Percentiles rank a stretch among this genome's conserved stretches.
These are phyloP conservation scores for Blomia tropicalis DNA, from an alignment of 2,888 invertebrate genomes.

Conservation along the genomic window DNA sequence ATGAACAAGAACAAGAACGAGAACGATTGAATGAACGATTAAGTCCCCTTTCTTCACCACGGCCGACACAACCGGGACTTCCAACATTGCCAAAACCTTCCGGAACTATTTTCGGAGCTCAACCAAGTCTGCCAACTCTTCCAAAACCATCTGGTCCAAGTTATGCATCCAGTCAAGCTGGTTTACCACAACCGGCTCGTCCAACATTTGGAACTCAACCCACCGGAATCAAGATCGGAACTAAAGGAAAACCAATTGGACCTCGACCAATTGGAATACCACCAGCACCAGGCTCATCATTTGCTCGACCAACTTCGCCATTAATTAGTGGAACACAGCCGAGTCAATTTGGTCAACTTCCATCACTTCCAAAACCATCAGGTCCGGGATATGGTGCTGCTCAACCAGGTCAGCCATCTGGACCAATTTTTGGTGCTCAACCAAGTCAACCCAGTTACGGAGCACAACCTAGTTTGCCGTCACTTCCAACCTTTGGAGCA, in stretches of 20 bases:
- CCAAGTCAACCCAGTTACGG: neutral
- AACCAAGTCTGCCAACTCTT: conserved; percentile 5
- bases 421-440: neutral
- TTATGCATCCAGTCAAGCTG: conserved; percentile 11
- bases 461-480: neutral
- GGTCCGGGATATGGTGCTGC: too few species aligned
- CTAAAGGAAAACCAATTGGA: too few species aligned
- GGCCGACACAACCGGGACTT: neutral
- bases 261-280: too few species aligned
- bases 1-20: neutral
- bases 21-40: neutral
- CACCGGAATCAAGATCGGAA: too few species aligned
- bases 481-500: neutral
- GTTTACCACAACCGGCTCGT: conserved; percentile 17
- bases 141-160: conserved; percentile 19
- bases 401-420: neutral
- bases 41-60: neutral
- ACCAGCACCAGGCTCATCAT: conserved; percentile 16
- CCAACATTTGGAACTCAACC: too few species aligned
- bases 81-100: neutral
- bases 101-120: neutral
- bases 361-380: neutral
- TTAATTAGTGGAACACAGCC: too few species aligned
- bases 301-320: too few species aligned
- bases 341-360: too few species aligned